Evolutionary conservation across 2,797 vertebrate genomes (phyloP), one percentile per base, ranked within the genome.

Genomic region (Enteromius viviparus): DNA sequence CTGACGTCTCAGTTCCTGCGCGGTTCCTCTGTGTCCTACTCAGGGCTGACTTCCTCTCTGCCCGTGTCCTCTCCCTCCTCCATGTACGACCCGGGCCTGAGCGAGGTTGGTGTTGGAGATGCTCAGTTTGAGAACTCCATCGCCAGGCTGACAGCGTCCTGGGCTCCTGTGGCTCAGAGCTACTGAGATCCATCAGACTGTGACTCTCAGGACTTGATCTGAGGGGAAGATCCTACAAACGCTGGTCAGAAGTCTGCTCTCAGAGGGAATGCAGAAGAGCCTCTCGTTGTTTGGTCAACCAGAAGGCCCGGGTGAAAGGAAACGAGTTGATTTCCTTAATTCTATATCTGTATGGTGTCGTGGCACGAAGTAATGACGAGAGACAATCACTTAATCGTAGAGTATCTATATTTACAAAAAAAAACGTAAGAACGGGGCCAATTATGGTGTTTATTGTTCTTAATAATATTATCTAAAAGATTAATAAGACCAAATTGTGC

Each of bases 71-170:
- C 95, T 12, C 93, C 94, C 0, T 94, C 94, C 77, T 92, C 95
- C 81, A 94, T 95, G 94, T 96, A 96, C 0, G 94, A 95, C 84
- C 93, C 93, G 21, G 88, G 91, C 74, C 87, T 96, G 89, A 87
- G 89, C 3, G 95, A 96, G 72, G 93, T 94, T 0, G 92, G 92
- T 0, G 93, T 94, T 0, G 92, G 92, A 0, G 95, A 96, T 0
- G 91, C 93, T 68, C 95, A 96, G 92, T 95, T 95, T 1, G 95
- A 96, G 91, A 95, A 91, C 90, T 95, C 95, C 86, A 95, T 96
- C 6, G 94, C 94, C 85, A 85, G 94, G 78, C 92, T 95, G 40
- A 94, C 95, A 0, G 94, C 95, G 0, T 94, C 94, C 81, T 96
- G 95, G 95, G 88, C 94, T 0, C 95, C 95, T 0, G 93, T 95